phyloP scores from a whole-genome alignment of 2,797 vertebrate species.

The Fistularia tabacaria region DNA sequence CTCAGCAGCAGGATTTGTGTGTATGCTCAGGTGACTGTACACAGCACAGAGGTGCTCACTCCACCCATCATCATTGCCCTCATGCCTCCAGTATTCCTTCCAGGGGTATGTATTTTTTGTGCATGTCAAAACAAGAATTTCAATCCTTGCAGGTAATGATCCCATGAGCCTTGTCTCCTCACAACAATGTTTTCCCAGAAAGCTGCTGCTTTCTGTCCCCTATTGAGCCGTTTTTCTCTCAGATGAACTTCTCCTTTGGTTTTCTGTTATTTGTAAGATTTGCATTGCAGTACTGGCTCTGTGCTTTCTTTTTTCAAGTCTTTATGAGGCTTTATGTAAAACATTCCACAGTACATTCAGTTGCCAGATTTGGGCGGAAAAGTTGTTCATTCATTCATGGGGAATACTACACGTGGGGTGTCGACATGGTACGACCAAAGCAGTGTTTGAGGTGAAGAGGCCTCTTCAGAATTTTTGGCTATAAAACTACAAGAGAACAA shows the following conservation, averaged over 20 bases:
- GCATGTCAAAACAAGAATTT: conserved; percentile 67
- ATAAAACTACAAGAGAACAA: conserved; percentile 59
- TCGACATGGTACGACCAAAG: conserved; percentile 40
- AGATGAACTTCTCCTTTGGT: conserved; percentile 36
- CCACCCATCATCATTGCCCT: conserved; percentile 29
- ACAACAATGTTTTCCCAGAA: conserved; percentile 32
- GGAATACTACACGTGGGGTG: conserved; percentile 57
- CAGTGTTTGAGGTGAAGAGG: conserved; percentile 49
- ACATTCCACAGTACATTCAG: conserved; percentile 57
- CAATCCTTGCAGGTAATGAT: conserved; percentile 38
- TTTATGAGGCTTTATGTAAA: conserved; percentile 47
- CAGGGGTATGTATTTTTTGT: conserved; percentile 27
- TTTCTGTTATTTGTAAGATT: conserved; percentile 37
- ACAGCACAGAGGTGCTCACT: conserved; percentile 33
- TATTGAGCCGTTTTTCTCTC: conserved; percentile 29
- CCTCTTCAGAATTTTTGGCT: conserved; percentile 44
- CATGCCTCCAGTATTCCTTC: conserved; percentile 32
- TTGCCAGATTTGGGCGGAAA: conserved; percentile 68
- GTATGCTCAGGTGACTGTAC: conserved; percentile 51
- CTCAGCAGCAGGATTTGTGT: conserved; percentile 14
- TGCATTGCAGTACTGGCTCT: conserved; percentile 27
- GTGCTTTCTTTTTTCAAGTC: conserved; percentile 47
- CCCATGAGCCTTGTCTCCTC: conserved; percentile 23
- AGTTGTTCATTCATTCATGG: conserved; percentile 62
- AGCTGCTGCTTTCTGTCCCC: conserved; percentile 35